A percentile compares a stretch with the other conserved stretches of the same genome.
Evolutionary conservation across 2,113 vertebrate genomes (phyloP).

Genomic region (Aix galericulata): DNA sequence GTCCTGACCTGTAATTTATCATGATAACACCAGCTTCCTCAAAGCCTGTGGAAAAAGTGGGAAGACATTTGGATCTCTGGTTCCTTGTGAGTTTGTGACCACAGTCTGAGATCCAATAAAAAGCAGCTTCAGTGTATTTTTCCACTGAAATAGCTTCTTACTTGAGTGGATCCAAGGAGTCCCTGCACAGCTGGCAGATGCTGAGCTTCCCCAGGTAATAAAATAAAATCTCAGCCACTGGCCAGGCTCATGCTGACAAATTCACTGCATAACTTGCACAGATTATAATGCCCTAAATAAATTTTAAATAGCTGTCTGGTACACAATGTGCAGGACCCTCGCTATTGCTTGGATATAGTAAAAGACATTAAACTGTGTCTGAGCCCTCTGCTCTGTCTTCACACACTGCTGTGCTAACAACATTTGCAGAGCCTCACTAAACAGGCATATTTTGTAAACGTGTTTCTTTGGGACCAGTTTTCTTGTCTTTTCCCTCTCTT

Average conservation of each 20-base stretch:
- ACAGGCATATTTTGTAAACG: not conserved
- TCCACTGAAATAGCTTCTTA: not conserved
- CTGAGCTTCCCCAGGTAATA: not conserved
- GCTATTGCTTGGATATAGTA: not conserved
- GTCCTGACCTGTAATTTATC: constrained; percentile 15
- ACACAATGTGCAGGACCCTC: not conserved
- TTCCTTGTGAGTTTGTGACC: not conserved
- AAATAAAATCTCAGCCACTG: not conserved
- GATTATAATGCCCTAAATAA: not conserved
- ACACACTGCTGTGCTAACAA: not conserved
- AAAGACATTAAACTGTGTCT: not conserved
- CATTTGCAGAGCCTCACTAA: not conserved
- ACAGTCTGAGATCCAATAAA: not conserved
- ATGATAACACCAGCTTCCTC: constrained; percentile 9
- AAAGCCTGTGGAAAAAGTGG: not conserved
- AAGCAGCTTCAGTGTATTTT: not conserved
- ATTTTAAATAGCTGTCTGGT: not conserved
- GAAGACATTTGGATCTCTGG: not conserved
- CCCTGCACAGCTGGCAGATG: not conserved
- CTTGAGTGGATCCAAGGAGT: not conserved
- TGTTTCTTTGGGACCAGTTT: not conserved
- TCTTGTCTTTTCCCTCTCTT: not conserved
- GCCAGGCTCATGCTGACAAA: not conserved
- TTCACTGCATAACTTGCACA: not conserved
- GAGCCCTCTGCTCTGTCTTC: not conserved